phyloP scores from a whole-genome alignment of 2,113 vertebrate species.

The Coturnix japonica region DNA sequence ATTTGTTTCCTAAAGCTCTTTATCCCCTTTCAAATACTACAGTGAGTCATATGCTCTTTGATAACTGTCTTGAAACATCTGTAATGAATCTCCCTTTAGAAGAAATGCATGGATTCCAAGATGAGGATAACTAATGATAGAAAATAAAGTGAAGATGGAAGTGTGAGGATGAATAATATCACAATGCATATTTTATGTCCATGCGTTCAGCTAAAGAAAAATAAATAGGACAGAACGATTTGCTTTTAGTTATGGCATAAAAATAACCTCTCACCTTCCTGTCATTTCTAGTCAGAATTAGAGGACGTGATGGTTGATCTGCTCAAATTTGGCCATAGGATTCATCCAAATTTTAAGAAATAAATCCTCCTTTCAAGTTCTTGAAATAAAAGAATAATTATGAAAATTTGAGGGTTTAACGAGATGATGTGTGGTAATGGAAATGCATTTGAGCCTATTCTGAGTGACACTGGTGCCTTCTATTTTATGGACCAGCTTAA shows the following conservation, averaged over 20 bases:
- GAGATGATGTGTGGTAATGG: not conserved
- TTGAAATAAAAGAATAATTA: not conserved
- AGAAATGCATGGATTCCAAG: constrained; percentile 17
- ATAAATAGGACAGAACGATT: not conserved
- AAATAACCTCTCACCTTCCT: not conserved
- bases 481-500: not conserved
- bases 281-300: not conserved
- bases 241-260: not conserved
- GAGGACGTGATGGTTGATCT: not conserved
- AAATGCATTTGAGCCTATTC: not conserved
- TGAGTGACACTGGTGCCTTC: not conserved
- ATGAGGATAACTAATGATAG: not conserved
- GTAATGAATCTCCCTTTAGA: not conserved
- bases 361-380: not conserved
- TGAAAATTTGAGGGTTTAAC: not conserved
- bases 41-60: constrained; percentile 21
- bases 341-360: not conserved
- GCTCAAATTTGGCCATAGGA: not conserved
- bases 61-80: constrained; percentile 26
- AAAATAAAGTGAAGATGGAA: constrained; percentile 17
- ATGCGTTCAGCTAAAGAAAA: not conserved
- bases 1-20: constrained; percentile 42
- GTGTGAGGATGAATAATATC: not conserved
- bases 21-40: constrained; percentile 25
- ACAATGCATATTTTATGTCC: not conserved